Percentiles rank a stretch among this genome's conserved stretches.
These are phyloP conservation scores for Leptinotarsa juncta DNA, from an alignment of 2,888 invertebrate species.

Conservation along the genomic window DNA sequence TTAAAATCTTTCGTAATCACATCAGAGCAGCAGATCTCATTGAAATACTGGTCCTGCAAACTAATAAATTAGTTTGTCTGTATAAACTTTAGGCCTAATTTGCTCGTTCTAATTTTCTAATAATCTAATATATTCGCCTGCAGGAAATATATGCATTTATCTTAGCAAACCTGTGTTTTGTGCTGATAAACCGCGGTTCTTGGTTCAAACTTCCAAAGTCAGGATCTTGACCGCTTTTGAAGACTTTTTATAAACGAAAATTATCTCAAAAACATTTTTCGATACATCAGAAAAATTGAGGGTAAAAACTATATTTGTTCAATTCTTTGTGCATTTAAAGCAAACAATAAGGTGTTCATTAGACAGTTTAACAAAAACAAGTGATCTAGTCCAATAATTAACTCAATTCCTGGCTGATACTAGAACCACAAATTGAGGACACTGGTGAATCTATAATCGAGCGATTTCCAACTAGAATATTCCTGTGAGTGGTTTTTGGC, in stretches of 20 bases:
- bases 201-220: slow-evolving; percentile 35
- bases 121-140: slow-evolving; percentile 53
- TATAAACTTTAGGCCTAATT: slow-evolving; percentile 56
- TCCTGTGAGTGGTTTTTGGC: too few relatives aligned
- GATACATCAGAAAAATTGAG: not conserved
- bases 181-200: slow-evolving; percentile 50
- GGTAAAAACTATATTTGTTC: not conserved
- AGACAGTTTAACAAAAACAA: too few relatives aligned
- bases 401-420: too few relatives aligned
- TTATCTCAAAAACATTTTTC: too few relatives aligned
- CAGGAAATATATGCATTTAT: slow-evolving; percentile 45
- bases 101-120: slow-evolving; percentile 46
- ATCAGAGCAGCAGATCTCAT: slow-evolving; percentile 22
- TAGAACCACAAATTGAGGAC: too few relatives aligned
- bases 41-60: slow-evolving; percentile 52
- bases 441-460: too few relatives aligned
- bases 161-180: slow-evolving; percentile 48
- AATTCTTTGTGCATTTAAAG: too few relatives aligned
- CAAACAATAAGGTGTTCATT: too few relatives aligned
- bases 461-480: too few relatives aligned
- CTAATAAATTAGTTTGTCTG: slow-evolving; percentile 49
- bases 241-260: not conserved
- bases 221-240: slow-evolving; percentile 24
- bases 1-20: slow-evolving; percentile 16
- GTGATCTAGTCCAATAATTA: too few relatives aligned